Evolutionary conservation across 1,140 invertebrate genomes (phyloP).

Genomic region (Stratiolaelaps scimitus): DNA sequence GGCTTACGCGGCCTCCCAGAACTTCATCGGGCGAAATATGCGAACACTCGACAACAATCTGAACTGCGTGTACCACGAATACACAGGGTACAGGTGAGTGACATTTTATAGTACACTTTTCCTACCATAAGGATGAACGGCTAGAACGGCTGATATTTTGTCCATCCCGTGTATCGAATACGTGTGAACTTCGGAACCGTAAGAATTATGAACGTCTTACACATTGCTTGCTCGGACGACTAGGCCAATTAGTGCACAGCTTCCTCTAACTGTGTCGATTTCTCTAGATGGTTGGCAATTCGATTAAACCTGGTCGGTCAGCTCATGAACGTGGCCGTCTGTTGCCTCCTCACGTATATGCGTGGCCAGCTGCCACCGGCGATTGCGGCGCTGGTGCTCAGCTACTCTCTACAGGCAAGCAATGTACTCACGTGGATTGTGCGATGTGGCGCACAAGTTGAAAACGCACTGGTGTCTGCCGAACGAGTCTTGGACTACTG

Average conservation of each 20-base stretch:
- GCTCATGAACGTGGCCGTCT: conserved; percentile 35
- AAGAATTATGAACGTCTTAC: too few relatives aligned
- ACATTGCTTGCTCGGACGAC: too few relatives aligned
- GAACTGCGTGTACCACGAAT: conserved; percentile 43
- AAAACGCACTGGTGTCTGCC: conserved; percentile 44
- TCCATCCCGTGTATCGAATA: too few relatives aligned
- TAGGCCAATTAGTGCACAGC: background rate
- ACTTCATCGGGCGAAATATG: conserved; percentile 40
- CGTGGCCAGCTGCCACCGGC: background rate
- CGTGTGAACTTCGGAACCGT: too few relatives aligned
- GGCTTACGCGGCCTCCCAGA: conserved; percentile 41
- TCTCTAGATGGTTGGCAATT: conserved; percentile 40
- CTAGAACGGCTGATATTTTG: background rate
- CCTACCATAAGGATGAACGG: background rate
- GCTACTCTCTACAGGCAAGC: background rate
- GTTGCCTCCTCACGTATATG: background rate
- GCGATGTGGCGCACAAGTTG: conserved; percentile 1
- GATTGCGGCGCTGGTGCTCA: background rate
- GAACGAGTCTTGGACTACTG: conserved; percentile 55
- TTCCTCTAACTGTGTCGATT: background rate
- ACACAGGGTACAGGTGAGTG: conserved; percentile 40
- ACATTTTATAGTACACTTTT: too few relatives aligned
- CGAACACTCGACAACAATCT: conserved; percentile 47
- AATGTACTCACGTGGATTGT: background rate
- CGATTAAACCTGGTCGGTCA: conserved; percentile 41